A percentile compares a stretch with the other conserved stretches of the same genome.
phyloP scores from a whole-genome alignment of 2,797 vertebrate species.

The Sarcophilus harrisii region DNA sequence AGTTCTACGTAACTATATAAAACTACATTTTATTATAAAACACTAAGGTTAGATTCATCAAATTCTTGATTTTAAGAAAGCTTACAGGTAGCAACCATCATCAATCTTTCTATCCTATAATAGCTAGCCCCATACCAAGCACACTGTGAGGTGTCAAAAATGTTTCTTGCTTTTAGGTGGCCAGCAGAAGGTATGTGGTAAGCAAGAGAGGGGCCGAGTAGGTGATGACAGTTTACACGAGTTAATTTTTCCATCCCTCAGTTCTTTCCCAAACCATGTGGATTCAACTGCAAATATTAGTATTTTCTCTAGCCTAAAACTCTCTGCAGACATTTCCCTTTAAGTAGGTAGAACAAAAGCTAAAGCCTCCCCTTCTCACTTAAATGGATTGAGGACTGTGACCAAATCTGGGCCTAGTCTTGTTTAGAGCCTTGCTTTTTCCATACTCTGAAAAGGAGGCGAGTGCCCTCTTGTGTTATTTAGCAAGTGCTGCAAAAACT shows the following conservation, averaged over 20 bases:
- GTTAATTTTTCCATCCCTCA: not conserved
- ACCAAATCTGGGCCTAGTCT: not conserved
- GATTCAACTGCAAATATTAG: not conserved
- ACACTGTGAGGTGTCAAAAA: not conserved
- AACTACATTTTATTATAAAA: not conserved
- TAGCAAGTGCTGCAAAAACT: not conserved
- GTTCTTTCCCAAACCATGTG: not conserved
- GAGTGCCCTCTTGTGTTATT: not conserved
- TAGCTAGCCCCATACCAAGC: not conserved
- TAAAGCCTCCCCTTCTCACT: not conserved
- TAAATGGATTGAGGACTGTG: not conserved
- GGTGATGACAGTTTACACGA: not conserved
- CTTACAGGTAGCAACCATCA: not conserved
- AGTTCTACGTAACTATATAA: not conserved
- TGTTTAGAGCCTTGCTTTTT: not conserved
- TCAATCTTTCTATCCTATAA: not conserved
- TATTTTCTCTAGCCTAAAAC: not conserved
- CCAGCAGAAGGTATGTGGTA: not conserved
- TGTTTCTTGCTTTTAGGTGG: not conserved
- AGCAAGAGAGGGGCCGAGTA: not conserved
- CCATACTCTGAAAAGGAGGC: not conserved
- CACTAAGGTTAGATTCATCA: not conserved
- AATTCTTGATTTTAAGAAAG: not conserved
- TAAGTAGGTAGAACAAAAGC: not conserved
- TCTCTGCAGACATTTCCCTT: not conserved